phyloP scores from a whole-genome alignment of 23 tunicate species.

The Oikopleura albicans region DNA sequence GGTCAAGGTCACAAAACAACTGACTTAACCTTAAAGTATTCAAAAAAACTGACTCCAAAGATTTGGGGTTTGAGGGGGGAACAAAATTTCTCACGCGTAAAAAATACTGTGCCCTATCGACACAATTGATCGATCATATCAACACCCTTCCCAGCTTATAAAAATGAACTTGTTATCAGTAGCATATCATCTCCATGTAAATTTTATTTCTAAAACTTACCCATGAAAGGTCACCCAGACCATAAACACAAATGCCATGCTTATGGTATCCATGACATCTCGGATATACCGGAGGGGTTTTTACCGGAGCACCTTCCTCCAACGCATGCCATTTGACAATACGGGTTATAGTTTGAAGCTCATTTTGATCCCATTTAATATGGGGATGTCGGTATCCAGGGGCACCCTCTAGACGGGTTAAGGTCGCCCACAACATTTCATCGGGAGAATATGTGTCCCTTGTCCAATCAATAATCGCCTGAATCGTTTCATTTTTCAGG shows the following conservation, averaged over 20 bases:
- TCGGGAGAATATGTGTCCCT: slow-evolving; percentile 89
- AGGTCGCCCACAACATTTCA: slow-evolving; percentile 82
- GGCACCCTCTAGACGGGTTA: slow-evolving; percentile 43
- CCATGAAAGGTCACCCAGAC: slow-evolving; percentile 87
- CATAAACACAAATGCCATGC: slow-evolving; percentile 68
- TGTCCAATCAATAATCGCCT: slow-evolving; percentile 53
- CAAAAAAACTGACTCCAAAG: background rate
- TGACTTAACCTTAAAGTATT: too few relatives aligned
- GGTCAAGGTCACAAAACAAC: too few relatives aligned
- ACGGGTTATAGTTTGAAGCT: slow-evolving; percentile 32
- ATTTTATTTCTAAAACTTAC: too few relatives aligned
- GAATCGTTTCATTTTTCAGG: slow-evolving; percentile 13
- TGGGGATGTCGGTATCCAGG: slow-evolving; percentile 92
- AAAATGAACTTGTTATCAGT: too few relatives aligned
- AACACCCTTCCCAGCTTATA: too few relatives aligned
- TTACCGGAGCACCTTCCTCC: slow-evolving; percentile 21
- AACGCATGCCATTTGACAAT: slow-evolving; percentile 81
- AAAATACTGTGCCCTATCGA: too few relatives aligned
- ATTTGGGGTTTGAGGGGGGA: background rate
- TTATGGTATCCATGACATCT: slow-evolving; percentile 47
- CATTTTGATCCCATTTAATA: slow-evolving; percentile 70
- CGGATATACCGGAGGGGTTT: slow-evolving; percentile 33
- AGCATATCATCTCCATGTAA: too few relatives aligned
- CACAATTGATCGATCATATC: too few relatives aligned
- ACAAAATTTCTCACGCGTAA: too few relatives aligned